Conservation (phyloP, 1,140 invertebrate species). For the Metopolophium dirhodum region DNA sequence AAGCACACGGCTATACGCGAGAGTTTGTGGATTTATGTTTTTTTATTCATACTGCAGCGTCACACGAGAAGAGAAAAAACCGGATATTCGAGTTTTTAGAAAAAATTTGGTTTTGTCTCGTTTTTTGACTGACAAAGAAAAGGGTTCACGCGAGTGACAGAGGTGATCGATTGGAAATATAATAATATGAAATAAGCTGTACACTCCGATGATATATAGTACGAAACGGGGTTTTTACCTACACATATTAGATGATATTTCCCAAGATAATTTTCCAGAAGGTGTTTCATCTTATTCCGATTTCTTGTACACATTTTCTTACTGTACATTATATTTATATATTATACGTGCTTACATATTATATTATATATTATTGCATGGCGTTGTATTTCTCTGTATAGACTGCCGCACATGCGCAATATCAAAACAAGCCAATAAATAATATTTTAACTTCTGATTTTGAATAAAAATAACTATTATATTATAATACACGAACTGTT, state of each 20-base stretch:
- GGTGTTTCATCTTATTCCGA: neutral
- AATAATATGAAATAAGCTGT: neutral
- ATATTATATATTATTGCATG: neutral
- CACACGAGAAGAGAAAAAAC: neutral
- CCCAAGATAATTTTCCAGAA: neutral
- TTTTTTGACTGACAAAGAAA: neutral
- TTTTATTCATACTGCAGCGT: neutral
- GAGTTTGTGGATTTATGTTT: constrained; percentile 4
- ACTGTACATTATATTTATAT: neutral
- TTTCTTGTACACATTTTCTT: neutral
- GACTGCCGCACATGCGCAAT: neutral
- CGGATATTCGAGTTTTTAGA: constrained; percentile 31
- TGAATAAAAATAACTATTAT: neutral
- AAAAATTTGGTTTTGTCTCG: neutral
- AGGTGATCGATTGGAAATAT: constrained; percentile 46
- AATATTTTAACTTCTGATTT: constrained; percentile 5
- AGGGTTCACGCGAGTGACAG: neutral
- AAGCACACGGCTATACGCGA: neutral
- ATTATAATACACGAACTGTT: neutral
- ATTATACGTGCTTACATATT: neutral
- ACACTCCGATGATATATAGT: neutral
- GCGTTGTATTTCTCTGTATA: neutral
- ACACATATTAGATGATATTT: too few relatives aligned
- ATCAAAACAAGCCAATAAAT: constrained; percentile 20
- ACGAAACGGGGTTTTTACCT: neutral